A percentile compares a stretch with the other conserved stretches of the same genome.
Evolutionary conservation across 2,113 vertebrate species (phyloP).

Genomic region (Ctenodactylus gundi): DNA sequence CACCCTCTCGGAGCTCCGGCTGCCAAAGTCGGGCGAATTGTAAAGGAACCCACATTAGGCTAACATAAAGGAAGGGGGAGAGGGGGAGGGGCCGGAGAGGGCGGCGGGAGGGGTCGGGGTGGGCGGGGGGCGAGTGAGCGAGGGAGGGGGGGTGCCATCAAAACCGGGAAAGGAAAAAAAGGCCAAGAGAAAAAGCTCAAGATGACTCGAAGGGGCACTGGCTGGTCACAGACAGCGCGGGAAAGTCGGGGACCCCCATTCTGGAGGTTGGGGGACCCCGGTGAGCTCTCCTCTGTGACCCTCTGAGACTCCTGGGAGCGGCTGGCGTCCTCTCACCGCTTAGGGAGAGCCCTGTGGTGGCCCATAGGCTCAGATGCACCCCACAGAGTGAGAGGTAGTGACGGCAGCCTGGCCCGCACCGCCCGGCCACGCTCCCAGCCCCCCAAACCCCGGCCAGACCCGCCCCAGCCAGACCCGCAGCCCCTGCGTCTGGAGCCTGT

Average conservation of each 20-base stretch:
- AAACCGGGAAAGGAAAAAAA: neutral
- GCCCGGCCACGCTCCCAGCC: neutral
- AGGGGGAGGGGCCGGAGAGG: neutral
- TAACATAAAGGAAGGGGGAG: constrained; percentile 73
- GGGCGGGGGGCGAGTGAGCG: neutral
- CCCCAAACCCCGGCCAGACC: too few relatives aligned
- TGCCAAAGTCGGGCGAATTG: constrained; percentile 67
- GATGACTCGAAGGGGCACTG: neutral
- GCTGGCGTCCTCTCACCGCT: too few relatives aligned
- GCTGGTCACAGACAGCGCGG: neutral
- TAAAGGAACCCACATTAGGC: constrained; percentile 69
- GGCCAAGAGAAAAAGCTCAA: neutral
- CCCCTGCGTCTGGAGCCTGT: too few relatives aligned
- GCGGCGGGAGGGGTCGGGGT: neutral
- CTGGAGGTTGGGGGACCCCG: neutral
- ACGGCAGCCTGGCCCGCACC: neutral
- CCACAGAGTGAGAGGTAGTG: neutral
- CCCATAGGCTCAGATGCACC: neutral
- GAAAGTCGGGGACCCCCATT: neutral
- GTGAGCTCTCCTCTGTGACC: neutral
- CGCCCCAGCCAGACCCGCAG: too few relatives aligned
- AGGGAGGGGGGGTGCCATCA: neutral
- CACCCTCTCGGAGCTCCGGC: neutral
- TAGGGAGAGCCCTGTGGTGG: too few relatives aligned
- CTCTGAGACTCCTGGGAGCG: neutral